Conservation (phyloP, 2,888 invertebrate species). For the Taphrorychus bicolor region DNA sequence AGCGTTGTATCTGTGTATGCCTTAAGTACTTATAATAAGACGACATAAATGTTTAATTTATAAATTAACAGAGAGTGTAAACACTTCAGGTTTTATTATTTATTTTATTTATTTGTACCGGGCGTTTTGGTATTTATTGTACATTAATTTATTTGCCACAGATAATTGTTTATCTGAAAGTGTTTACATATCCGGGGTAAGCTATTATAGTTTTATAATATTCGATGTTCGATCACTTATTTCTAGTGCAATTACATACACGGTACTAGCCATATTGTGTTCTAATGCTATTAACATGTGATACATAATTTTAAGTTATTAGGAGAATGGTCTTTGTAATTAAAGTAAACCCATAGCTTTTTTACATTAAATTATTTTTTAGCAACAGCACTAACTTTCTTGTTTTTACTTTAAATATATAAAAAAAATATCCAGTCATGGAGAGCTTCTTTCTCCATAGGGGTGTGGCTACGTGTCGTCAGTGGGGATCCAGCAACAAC, state of each 20-base stretch:
- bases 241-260: neutral
- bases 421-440: too few relatives aligned
- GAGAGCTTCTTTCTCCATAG: too few relatives aligned
- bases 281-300: neutral
- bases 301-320: neutral
- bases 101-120: constrained; percentile 1
- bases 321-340: neutral
- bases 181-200: neutral
- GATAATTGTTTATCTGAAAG: neutral
- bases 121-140: neutral
- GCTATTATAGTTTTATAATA: too few relatives aligned
- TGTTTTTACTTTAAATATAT: too few relatives aligned
- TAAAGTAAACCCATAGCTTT: too few relatives aligned
- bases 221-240: neutral
- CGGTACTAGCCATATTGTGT: neutral
- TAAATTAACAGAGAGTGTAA: neutral
- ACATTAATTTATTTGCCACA: neutral
- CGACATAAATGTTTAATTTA: neutral
- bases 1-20: too few relatives aligned
- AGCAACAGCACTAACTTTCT: neutral
- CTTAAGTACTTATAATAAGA: constrained; percentile 4
- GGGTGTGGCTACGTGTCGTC: too few relatives aligned
- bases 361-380: constrained; percentile 2
- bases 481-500: too few relatives aligned
- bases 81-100: constrained; percentile 7